Evolutionary conservation across 2,888 invertebrate genomes (phyloP).

Genomic region (Tachina lurida): DNA sequence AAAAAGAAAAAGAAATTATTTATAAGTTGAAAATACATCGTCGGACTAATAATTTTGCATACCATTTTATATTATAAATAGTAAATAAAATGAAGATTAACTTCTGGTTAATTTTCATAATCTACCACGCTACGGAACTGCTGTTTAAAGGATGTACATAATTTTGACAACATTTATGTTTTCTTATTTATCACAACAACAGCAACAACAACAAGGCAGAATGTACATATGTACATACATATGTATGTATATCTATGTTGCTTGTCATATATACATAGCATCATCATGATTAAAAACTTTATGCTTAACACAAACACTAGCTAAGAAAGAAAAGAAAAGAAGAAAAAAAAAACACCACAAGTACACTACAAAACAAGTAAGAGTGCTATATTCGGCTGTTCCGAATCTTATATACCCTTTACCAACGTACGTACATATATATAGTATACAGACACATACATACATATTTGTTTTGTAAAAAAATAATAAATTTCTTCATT

Average conservation of each 20-base stretch:
- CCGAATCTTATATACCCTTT: too few relatives aligned
- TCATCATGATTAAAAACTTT: slow-evolving; percentile 69
- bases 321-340: background rate
- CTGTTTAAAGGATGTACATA: background rate
- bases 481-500: too few relatives aligned
- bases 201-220: background rate
- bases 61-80: background rate
- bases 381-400: too few relatives aligned
- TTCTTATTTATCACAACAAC: background rate
- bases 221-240: background rate
- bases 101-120: slow-evolving; percentile 3
- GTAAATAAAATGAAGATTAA: background rate
- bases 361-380: slow-evolving; percentile 15
- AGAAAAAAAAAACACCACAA: slow-evolving; percentile 2
- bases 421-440: too few relatives aligned
- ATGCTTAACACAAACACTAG: slow-evolving; percentile 29
- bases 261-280: slow-evolving; percentile 55
- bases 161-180: background rate
- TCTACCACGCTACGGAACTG: background rate
- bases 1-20: background rate
- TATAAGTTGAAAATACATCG: background rate
- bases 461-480: too few relatives aligned
- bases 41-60: background rate
- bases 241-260: slow-evolving; percentile 35
- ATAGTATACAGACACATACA: too few relatives aligned